Conservation (phyloP, 2,113 vertebrate species). For the Dipodomys spectabilis region DNA sequence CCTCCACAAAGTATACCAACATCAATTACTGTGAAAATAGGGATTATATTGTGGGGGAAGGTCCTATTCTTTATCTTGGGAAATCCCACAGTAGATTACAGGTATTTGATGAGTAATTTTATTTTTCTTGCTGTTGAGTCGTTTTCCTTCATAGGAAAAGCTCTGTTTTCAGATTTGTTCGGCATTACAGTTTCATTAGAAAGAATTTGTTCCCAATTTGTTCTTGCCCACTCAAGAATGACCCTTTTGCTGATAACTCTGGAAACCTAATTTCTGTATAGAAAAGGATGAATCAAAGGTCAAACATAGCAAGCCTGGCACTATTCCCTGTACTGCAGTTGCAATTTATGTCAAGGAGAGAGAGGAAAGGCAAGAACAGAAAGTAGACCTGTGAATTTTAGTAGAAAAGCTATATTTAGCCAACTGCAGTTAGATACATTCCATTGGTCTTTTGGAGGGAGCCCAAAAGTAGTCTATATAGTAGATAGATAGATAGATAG, state of each 20-base stretch:
- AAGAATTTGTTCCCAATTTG: constrained; percentile 70
- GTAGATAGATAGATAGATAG: not conserved
- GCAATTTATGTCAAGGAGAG: constrained; percentile 22
- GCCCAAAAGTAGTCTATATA: not conserved
- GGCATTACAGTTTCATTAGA: constrained; percentile 70
- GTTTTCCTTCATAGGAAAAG: constrained; percentile 29
- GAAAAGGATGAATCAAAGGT: constrained; percentile 42
- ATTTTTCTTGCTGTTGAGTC: constrained; percentile 25
- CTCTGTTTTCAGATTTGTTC: constrained; percentile 60
- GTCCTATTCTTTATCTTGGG: not conserved
- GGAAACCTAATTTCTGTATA: constrained; percentile 52
- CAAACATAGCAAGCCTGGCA: not conserved
- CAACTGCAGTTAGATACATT: not conserved
- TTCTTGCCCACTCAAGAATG: constrained; percentile 57
- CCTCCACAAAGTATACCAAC: too few relatives aligned
- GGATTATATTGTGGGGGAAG: not conserved
- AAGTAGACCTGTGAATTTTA: not conserved
- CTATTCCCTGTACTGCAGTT: not conserved
- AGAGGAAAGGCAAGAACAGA: not conserved
- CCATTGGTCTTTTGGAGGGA: not conserved
- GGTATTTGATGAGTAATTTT: not conserved
- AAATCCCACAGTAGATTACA: not conserved
- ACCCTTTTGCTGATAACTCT: constrained; percentile 65
- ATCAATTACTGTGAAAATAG: too few relatives aligned
- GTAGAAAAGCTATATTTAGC: not conserved